Base-by-base conservation (phyloP, 2,888 invertebrate species). In the Drosophila anceps region DNA sequence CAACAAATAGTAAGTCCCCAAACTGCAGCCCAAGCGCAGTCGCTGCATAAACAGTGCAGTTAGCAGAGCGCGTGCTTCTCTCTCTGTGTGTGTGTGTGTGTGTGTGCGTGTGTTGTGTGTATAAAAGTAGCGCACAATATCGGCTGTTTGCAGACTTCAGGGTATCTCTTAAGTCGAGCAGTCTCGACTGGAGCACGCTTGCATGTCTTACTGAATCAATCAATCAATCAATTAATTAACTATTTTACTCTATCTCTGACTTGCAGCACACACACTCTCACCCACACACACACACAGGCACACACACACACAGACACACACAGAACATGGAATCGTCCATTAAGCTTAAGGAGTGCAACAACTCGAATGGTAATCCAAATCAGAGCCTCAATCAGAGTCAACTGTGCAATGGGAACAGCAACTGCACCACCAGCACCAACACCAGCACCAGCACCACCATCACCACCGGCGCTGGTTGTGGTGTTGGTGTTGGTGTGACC, bases 241-340 rank as follows among this genome's bases (percentile, higher is more conserved):
- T n/a, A 58, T 33, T 54, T 39, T 54, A 41, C 37, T 31, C 5
- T 12, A 13, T 12, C 1, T 8, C 35, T 9, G 12, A 12, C 20
- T 50, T 69, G 15, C 61, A 74, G 71, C 70, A 63, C 59, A 51
- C 55, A 44, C 53, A 53, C 55, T 39, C 57, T 39, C 60, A 39
- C 50, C 46, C 46, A 15, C 43, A 20, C 43, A 18, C 18, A 9
- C 41, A 3, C 43, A 43, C 15, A n/a, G 24, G 57, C 53, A 46
- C 39, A 43, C 27, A 48, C 35, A 54, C 35, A 41, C 55, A 48
- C 31, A 24, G 5, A 50, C 20, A 33, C 46, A 50, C 29, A 79
- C 57, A 64, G 75, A 86, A 80, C 75, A 86, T 86, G 86, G 86
- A 86, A 81, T 88, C 86, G 81, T 90, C 86, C 86, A 90, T 90